Evolutionary conservation across 2,113 vertebrate species (phyloP).

Genomic region (Leptobrachium ailaonicum): DNA sequence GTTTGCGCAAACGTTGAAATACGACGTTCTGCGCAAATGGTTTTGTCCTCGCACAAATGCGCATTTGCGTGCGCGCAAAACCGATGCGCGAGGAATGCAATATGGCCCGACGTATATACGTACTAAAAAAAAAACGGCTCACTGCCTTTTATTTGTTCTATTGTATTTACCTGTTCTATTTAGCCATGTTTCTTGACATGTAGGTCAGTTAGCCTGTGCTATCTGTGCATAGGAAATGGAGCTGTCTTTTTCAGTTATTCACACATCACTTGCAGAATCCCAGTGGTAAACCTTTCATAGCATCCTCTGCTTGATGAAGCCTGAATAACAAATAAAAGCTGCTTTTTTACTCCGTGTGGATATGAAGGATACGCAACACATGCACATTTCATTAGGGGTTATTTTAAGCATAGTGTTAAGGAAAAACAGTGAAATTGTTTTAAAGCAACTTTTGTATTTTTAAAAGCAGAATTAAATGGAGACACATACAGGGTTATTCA

Average conservation of each 20-base stretch:
- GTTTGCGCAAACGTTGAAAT: too few species aligned
- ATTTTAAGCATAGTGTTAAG: too few species aligned
- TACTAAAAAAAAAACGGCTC: background rate
- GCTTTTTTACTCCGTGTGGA: background rate
- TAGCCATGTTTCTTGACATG: constrained; percentile 1
- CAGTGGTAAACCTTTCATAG: constrained; percentile 4
- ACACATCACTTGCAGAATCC: constrained; percentile 33
- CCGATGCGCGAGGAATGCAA: too few species aligned
- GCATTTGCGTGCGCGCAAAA: too few species aligned
- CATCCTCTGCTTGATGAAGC: constrained; percentile 24
- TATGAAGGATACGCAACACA: background rate
- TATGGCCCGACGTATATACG: too few species aligned
- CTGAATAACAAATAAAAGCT: constrained; percentile 15
- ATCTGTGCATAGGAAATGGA: background rate
- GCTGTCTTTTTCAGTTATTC: constrained; percentile 24
- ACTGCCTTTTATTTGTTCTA: background rate
- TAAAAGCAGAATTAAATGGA: too few species aligned
- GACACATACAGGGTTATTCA: too few species aligned
- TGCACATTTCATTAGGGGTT: too few species aligned
- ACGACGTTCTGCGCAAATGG: too few species aligned
- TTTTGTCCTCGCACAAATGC: too few species aligned
- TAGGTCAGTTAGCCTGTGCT: constrained; percentile 18
- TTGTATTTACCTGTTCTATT: constrained; percentile 19
- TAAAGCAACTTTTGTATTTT: too few species aligned
- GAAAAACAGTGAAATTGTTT: too few species aligned